These are phyloP conservation scores for Callipepla squamata DNA, from an alignment of 2,113 vertebrate genomes.

Conservation along the genomic window DNA sequence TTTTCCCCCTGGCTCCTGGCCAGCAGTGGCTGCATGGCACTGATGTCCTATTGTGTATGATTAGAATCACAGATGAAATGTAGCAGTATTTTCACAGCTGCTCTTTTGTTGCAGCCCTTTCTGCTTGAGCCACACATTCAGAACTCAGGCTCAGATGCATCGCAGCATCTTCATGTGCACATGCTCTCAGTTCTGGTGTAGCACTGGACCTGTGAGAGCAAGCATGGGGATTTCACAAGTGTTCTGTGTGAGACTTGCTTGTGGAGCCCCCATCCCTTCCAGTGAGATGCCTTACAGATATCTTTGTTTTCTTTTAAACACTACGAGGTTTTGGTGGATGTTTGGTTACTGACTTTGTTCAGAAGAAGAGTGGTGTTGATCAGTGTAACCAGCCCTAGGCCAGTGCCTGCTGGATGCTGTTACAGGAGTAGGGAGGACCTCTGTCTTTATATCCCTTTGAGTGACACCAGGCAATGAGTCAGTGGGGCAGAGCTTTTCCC, in stretches of 20 bases:
- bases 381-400: not conserved
- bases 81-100: not conserved
- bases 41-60: not conserved
- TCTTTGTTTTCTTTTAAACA: not conserved
- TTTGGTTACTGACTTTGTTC: not conserved
- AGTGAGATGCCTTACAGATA: not conserved
- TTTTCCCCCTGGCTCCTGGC: not conserved
- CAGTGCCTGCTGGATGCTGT: not conserved
- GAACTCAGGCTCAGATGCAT: not conserved
- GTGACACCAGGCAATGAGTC: not conserved
- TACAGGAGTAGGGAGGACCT: not conserved
- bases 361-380: not conserved
- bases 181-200: accelerated
- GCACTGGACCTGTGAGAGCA: not conserved
- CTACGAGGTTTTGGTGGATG: not conserved
- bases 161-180: not conserved
- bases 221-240: not conserved
- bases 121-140: not conserved
- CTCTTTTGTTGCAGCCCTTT: not conserved
- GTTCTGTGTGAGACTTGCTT: accelerated
- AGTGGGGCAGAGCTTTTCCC: not conserved
- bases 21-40: not conserved
- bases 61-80: not conserved
- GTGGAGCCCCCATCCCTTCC: not conserved
- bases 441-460: not conserved